Percentiles rank a stretch among this genome's conserved stretches.
phyloP scores from a whole-genome alignment of 1,140 invertebrate genomes.

The Temnothorax curvispinosus region DNA sequence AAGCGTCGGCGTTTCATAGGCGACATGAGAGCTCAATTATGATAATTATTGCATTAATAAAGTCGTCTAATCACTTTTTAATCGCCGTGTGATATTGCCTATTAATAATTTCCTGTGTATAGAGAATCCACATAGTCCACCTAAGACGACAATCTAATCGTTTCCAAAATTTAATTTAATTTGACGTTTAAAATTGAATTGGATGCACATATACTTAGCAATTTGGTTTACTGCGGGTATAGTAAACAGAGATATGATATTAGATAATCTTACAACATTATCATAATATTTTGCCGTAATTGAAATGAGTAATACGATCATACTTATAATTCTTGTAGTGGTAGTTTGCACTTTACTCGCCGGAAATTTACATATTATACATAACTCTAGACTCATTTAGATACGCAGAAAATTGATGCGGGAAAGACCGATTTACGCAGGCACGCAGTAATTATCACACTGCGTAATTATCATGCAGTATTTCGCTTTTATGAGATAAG shows the following conservation, averaged over 20 bases:
- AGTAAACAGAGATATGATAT: background rate
- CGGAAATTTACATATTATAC: slow-evolving; percentile 33
- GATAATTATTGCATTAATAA: slow-evolving; percentile 75
- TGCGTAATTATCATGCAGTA: slow-evolving; percentile 15
- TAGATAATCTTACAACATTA: slow-evolving; percentile 30
- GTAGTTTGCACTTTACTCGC: background rate
- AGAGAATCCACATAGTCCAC: background rate
- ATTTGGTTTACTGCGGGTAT: background rate
- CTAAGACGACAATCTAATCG: background rate
- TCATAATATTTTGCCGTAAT: slow-evolving; percentile 24
- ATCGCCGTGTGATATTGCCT: background rate
- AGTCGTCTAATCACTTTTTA: slow-evolving; percentile 43
- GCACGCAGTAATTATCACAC: background rate
- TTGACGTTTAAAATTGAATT: background rate
- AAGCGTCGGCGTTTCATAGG: slow-evolving; percentile 65
- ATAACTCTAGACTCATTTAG: slow-evolving; percentile 17
- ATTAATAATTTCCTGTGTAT: background rate
- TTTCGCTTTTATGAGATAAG: slow-evolving; percentile 30
- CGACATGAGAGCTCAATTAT: slow-evolving; percentile 78
- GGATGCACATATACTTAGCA: background rate
- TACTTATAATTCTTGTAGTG: background rate
- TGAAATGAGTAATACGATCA: background rate
- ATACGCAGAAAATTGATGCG: slow-evolving; percentile 2
- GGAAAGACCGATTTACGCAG: slow-evolving; percentile 1
- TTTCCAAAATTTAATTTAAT: background rate